Percentiles rank a stretch among this genome's conserved stretches.
These are phyloP conservation scores for Tyrophagus putrescentiae DNA, from an alignment of 1,140 invertebrate genomes.

Conservation along the genomic window DNA sequence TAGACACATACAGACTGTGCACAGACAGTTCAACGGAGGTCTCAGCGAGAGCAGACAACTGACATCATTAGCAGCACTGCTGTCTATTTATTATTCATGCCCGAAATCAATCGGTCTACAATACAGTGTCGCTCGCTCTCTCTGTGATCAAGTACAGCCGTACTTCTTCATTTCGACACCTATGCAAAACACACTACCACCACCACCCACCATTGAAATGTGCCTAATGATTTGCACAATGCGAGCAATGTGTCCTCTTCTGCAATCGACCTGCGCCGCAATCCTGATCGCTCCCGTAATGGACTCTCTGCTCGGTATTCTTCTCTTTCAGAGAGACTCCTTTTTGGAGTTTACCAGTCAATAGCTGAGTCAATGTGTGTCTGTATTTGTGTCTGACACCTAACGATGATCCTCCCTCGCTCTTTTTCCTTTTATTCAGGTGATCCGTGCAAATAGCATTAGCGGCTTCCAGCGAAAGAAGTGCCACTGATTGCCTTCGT, in stretches of 20 bases:
- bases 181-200: background rate
- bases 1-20: too few relatives aligned
- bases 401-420: background rate
- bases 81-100: constrained; percentile 8
- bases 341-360: too few relatives aligned
- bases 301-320: background rate
- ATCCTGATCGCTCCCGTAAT: background rate
- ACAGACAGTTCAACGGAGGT: too few relatives aligned
- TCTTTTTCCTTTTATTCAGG: background rate
- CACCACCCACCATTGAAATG: background rate
- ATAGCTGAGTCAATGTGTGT: too few relatives aligned
- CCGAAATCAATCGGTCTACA: constrained; percentile 5
- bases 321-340: too few relatives aligned
- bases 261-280: constrained; percentile 6
- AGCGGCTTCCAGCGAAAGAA: too few relatives aligned
- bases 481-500: too few relatives aligned
- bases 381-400: too few relatives aligned
- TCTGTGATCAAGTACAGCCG: too few relatives aligned
- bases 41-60: too few relatives aligned
- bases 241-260: background rate
- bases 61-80: constrained; percentile 5
- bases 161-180: too few relatives aligned
- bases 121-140: too few relatives aligned
- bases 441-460: background rate
- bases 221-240: constrained; percentile 6